phyloP scores from a whole-genome alignment of 2,113 vertebrate genomes.

The Sturnus vulgaris region DNA sequence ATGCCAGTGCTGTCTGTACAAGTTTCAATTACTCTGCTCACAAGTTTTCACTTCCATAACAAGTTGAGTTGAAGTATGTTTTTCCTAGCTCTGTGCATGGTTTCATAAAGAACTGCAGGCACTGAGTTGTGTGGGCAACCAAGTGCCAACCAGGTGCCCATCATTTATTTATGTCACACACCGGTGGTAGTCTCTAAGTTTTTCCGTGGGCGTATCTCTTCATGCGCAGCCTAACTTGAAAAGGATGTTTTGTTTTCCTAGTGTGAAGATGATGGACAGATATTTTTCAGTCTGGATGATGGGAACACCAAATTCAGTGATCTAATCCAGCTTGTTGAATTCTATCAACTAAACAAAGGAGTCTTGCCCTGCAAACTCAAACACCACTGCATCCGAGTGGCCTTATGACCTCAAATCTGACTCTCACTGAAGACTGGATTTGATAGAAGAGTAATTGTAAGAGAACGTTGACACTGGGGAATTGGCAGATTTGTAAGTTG shows the following conservation, averaged over 20 bases:
- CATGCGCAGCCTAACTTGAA: not conserved
- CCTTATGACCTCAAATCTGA: conserved; percentile 87
- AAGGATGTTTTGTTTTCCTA: conserved; percentile 52
- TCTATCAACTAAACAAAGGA: conserved; percentile 98
- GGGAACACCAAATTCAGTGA: conserved; percentile 97
- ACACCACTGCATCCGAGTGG: conserved; percentile 95
- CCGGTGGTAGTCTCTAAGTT: not conserved
- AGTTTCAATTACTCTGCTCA: not conserved
- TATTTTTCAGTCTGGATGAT: conserved; percentile 96
- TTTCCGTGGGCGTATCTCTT: not conserved
- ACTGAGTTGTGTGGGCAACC: not conserved
- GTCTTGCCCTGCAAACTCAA: conserved; percentile 97
- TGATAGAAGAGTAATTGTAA: conserved; percentile 63
- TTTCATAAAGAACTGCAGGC: not conserved
- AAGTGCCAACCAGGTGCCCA: not conserved
- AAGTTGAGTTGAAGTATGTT: not conserved
- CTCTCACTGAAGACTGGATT: conserved; percentile 57
- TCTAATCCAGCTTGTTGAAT: conserved; percentile 98
- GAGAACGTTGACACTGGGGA: conserved; percentile 68
- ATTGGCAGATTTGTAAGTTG: conserved; percentile 59
- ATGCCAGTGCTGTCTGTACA: not conserved
- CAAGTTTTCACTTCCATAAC: not conserved
- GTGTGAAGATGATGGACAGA: conserved; percentile 95
- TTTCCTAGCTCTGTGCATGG: not conserved
- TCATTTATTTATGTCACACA: not conserved